Conservation (phyloP, 1,140 invertebrate genomes). For the Drosophila pruinosa region DNA sequence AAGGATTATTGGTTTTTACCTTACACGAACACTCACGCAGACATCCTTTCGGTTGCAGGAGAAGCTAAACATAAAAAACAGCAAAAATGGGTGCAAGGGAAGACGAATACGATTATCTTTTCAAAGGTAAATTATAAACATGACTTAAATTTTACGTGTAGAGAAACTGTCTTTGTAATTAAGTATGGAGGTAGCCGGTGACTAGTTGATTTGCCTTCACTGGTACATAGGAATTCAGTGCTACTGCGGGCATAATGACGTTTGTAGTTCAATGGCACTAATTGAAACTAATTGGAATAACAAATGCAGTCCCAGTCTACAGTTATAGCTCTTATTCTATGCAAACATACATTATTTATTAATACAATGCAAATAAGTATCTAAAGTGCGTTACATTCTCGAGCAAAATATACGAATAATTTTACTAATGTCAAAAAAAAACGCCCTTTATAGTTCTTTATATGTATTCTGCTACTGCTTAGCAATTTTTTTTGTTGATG, state of each 20-base stretch:
- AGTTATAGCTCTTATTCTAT: neutral
- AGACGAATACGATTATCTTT: conserved; percentile 99
- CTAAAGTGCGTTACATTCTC: neutral
- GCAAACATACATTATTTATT: conserved; percentile 32
- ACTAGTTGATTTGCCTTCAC: conserved; percentile 8
- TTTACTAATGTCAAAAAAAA: conserved; percentile 17
- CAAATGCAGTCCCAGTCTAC: conserved; percentile 37
- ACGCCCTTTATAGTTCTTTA: conserved; percentile 53
- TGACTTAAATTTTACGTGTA: conserved; percentile 25
- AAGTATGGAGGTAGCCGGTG: conserved; percentile 33
- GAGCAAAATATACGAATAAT: conserved; percentile 3
- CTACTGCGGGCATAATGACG: conserved; percentile 45
- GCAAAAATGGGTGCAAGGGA: conserved; percentile 96
- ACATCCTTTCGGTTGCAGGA: conserved; percentile 34
- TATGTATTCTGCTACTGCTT: conserved; percentile 22
- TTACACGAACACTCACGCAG: conserved; percentile 32
- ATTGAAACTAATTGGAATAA: conserved; percentile 78
- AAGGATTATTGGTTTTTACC: conserved; percentile 77
- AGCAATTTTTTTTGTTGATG: conserved; percentile 38
- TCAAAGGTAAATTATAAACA: conserved; percentile 94
- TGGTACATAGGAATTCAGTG: neutral
- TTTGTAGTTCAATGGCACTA: conserved; percentile 67
- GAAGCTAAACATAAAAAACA: conserved; percentile 44
- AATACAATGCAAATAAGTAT: conserved; percentile 25
- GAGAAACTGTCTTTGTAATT: conserved; percentile 16